phyloP scores from a whole-genome alignment of 2,888 invertebrate species.

The Diloba caeruleocephala region DNA sequence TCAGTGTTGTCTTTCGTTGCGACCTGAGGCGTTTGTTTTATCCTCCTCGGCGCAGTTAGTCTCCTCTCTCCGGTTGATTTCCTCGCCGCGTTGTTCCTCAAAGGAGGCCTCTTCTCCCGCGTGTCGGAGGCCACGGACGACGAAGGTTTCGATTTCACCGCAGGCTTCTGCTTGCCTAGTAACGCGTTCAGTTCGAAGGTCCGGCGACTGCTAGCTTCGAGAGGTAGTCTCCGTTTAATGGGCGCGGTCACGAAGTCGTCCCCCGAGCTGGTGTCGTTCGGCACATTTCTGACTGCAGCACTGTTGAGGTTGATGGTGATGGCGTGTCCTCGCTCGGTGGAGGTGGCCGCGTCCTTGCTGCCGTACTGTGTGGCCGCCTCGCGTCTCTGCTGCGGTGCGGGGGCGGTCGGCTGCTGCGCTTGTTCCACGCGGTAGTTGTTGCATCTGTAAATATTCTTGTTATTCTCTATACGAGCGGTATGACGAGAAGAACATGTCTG shows the following conservation, averaged over 20 bases:
- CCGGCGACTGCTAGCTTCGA: no score
- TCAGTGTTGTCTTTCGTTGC: no score
- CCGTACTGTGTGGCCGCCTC: slow-evolving; percentile 18
- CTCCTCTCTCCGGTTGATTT: no score
- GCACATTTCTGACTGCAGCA: no score
- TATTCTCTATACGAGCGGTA: background rate
- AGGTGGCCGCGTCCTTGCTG: background rate
- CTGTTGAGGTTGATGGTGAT: slow-evolving; percentile 3
- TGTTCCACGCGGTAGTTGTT: background rate
- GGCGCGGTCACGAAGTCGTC: slow-evolving; percentile 8
- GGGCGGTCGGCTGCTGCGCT: background rate
- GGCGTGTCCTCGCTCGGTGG: background rate
- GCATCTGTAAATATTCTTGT: slow-evolving; percentile 11
- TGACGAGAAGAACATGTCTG: no score
- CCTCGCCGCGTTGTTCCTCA: no score
- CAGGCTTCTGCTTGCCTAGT: background rate
- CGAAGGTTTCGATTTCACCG: no score
- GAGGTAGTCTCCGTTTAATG: background rate
- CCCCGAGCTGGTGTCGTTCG: slow-evolving; percentile 5
- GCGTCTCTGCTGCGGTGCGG: background rate
- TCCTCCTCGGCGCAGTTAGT: no score
- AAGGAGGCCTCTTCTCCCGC: no score
- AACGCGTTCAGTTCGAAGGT: background rate
- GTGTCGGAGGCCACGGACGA: no score
- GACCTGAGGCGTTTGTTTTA: no score